Evolutionary conservation across 2,888 invertebrate genomes (phyloP).

Genomic region (Adineta ricciae): DNA sequence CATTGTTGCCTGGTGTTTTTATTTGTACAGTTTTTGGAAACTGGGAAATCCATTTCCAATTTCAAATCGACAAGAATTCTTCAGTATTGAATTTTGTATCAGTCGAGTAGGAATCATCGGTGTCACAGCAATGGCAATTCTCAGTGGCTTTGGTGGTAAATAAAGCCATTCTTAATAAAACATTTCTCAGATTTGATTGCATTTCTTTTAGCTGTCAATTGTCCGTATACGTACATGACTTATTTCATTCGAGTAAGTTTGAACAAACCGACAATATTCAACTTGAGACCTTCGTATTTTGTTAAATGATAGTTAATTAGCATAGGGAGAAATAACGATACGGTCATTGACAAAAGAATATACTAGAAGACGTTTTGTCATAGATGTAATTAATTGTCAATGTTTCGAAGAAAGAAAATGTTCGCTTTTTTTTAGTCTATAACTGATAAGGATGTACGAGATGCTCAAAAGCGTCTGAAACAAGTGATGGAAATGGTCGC

Average conservation of each 20-base stretch:
- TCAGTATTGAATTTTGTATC: slow-evolving; percentile 71
- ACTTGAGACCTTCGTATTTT: no score
- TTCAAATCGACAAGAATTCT: slow-evolving; percentile 69
- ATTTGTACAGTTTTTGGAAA: slow-evolving; percentile 94
- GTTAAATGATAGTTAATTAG: no score
- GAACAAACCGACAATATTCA: neutral
- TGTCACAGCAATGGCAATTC: slow-evolving; percentile 93
- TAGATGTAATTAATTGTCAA: no score
- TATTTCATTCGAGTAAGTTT: slow-evolving; percentile 65
- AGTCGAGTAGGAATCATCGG: slow-evolving; percentile 95
- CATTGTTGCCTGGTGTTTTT: slow-evolving; percentile 72
- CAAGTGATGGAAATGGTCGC: neutral
- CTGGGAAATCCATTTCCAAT: slow-evolving; percentile 97
- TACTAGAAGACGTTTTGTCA: no score
- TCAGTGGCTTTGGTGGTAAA: slow-evolving; percentile 80
- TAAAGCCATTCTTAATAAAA: no score
- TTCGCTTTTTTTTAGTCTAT: slow-evolving; percentile 42
- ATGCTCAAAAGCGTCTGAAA: neutral
- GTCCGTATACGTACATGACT: slow-evolving; percentile 95
- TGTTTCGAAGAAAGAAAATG: no score
- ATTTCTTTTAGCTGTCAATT: slow-evolving; percentile 69
- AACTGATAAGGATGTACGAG: slow-evolving; percentile 35
- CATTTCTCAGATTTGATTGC: no score
- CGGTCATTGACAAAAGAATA: no score
- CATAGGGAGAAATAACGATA: no score